Conservation (phyloP, 2,113 vertebrate genomes). For the Chloropsis hardwickii region DNA sequence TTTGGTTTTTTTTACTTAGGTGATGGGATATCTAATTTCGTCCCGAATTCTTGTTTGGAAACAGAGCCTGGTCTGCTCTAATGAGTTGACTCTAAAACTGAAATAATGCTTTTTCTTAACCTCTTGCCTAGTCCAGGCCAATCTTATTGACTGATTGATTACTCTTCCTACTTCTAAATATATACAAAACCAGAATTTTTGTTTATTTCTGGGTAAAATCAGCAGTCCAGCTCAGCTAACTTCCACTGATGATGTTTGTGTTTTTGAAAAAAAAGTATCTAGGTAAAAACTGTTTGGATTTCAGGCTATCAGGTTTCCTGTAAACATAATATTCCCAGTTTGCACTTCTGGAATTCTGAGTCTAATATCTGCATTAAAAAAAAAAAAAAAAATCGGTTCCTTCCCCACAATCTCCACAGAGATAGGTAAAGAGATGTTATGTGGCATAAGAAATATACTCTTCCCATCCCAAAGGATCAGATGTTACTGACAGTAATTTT, state of each 20-base stretch:
- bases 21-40: fast-evolving
- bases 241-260: background rate
- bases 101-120: background rate
- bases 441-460: background rate
- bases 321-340: conserved; percentile 18
- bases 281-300: background rate
- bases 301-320: background rate
- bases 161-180: background rate
- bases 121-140: background rate
- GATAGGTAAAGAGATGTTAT: background rate
- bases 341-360: conserved; percentile 12
- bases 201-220: background rate
- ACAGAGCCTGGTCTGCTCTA: background rate
- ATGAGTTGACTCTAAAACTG: background rate
- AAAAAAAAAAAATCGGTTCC: background rate
- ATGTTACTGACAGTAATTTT: conserved; percentile 27
- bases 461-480: conserved; percentile 21
- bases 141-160: background rate
- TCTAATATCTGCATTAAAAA: background rate
- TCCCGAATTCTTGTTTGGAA: background rate
- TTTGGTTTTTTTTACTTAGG: background rate
- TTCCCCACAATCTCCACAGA: background rate
- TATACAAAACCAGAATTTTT: background rate
- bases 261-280: background rate
- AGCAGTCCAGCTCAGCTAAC: background rate